Evolutionary conservation across 2,888 invertebrate genomes (phyloP).

Genomic region (Hyalella azteca): DNA sequence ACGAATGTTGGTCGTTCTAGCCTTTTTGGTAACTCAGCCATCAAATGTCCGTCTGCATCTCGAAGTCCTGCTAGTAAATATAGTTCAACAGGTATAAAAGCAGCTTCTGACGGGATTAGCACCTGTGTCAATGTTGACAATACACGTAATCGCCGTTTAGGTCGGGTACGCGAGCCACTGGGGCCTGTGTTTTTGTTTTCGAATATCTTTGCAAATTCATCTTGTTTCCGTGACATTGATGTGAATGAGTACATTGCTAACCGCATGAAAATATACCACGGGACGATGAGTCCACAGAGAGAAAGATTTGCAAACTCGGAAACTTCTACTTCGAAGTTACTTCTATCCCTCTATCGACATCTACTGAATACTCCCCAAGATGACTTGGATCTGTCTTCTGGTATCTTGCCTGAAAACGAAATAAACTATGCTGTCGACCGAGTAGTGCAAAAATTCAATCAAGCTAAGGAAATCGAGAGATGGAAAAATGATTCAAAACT

Average conservation of each 20-base stretch:
- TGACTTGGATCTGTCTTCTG: neutral
- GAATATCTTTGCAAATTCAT: neutral
- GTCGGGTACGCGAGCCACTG: neutral
- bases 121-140: neutral
- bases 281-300: too few relatives aligned
- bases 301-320: too few relatives aligned
- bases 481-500: neutral
- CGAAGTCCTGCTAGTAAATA: neutral
- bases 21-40: too few relatives aligned
- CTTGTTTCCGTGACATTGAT: too few relatives aligned
- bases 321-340: too few relatives aligned
- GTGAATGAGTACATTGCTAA: too few relatives aligned
- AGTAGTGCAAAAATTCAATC: neutral
- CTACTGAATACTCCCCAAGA: neutral
- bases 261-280: too few relatives aligned
- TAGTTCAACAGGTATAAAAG: too few relatives aligned
- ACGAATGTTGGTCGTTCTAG: too few relatives aligned
- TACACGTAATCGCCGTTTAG: neutral
- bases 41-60: too few relatives aligned
- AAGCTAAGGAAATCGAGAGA: neutral
- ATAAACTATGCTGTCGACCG: neutral
- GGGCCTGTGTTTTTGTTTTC: neutral
- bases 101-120: too few relatives aligned
- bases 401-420: neutral
- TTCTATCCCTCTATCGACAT: neutral